These are phyloP conservation scores for Gymnoscelis rufifasciata DNA, from an alignment of 2,888 invertebrate species.

Conservation along the genomic window DNA sequence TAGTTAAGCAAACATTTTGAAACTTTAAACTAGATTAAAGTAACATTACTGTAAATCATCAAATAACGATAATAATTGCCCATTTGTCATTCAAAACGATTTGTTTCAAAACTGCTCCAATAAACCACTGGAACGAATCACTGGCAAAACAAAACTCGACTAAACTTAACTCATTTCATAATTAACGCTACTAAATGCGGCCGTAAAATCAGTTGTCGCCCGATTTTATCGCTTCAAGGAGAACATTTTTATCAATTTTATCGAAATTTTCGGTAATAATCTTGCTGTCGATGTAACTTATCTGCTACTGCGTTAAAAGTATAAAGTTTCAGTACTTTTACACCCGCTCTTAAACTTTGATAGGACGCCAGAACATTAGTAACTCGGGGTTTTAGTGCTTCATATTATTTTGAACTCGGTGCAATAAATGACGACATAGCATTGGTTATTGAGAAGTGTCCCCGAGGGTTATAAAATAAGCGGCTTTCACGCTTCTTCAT, in stretches of 20 bases:
- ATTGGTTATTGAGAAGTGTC: slow-evolving; percentile 4
- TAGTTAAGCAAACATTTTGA: not conserved
- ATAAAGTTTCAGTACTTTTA: slow-evolving; percentile 27
- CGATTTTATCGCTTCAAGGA: slow-evolving; percentile 22
- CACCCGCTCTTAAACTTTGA: slow-evolving; percentile 29
- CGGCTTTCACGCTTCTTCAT: slow-evolving; percentile 7
- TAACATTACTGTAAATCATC: not conserved
- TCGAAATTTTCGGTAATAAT: slow-evolving; percentile 15
- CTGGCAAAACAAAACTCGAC: not conserved
- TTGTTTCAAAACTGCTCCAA: not conserved
- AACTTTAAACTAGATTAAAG: not conserved
- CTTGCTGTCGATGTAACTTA: slow-evolving; percentile 28
- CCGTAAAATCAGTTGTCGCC: slow-evolving; percentile 22
- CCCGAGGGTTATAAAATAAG: slow-evolving; percentile 14
- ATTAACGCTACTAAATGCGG: not conserved
- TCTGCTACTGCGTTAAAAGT: slow-evolving; percentile 28
- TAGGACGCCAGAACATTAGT: slow-evolving; percentile 33
- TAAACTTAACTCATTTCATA: not conserved
- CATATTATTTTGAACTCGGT: too few relatives aligned
- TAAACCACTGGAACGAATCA: slow-evolving; percentile 7
- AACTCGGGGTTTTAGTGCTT: too few relatives aligned
- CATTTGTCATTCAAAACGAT: slow-evolving; percentile 2
- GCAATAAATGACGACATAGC: slow-evolving; percentile 24
- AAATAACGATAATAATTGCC: not conserved
- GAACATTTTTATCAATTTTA: slow-evolving; percentile 28